Percentiles rank a stretch among this genome's conserved stretches.
Evolutionary conservation across 2,113 vertebrate species (phyloP).

Genomic region (Oncorhynchus mykiss): DNA sequence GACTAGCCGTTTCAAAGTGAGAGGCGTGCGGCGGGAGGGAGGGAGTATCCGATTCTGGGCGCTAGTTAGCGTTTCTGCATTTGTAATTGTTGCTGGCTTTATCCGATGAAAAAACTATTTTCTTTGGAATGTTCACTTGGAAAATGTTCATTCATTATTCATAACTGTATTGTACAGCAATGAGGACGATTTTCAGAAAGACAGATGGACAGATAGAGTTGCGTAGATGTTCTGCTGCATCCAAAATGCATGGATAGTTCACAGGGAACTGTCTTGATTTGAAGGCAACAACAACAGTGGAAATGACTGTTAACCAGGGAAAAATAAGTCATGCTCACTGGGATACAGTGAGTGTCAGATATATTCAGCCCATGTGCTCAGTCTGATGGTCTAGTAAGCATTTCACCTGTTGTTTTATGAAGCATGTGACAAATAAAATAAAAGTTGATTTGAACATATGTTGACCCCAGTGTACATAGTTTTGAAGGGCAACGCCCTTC

Average conservation of each 20-base stretch:
- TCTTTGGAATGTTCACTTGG: neutral
- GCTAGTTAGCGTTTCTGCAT: neutral
- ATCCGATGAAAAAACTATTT: neutral
- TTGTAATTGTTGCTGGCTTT: neutral
- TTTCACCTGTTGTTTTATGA: neutral
- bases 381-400: conserved; percentile 25
- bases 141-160: neutral
- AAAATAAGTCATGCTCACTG: neutral
- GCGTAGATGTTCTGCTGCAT: neutral
- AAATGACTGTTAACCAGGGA: neutral
- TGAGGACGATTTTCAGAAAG: no score
- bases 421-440: no score
- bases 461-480: conserved; percentile 22
- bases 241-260: neutral
- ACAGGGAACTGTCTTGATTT: neutral
- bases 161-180: no score
- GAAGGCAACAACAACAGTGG: neutral
- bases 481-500: conserved; percentile 43
- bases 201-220: neutral
- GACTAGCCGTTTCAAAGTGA: conserved; percentile 35
- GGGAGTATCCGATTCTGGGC: neutral
- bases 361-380: conserved; percentile 31
- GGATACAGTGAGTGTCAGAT: conserved; percentile 7
- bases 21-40: neutral
- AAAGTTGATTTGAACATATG: conserved; percentile 10